Percentiles rank a stretch among this genome's conserved stretches.
Conservation (phyloP, 2,797 vertebrate genomes). For the Myotis vivesi region DNA sequence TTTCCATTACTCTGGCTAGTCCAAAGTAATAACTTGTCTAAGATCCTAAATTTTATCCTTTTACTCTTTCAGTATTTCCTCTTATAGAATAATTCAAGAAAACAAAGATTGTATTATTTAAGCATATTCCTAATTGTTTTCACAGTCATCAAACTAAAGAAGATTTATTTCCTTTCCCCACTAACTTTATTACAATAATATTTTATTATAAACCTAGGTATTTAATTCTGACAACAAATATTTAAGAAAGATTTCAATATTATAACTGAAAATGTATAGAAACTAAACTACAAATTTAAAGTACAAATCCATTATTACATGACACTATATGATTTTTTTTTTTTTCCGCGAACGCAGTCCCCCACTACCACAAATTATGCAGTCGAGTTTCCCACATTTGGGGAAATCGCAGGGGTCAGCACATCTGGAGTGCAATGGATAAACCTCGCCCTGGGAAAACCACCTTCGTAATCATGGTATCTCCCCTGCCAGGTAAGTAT, state of each 20-base stretch:
- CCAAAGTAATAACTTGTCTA: not conserved
- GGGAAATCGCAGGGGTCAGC: too few species aligned
- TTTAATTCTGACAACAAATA: conserved; percentile 51
- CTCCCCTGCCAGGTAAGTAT: too few species aligned
- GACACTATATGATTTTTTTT: not conserved
- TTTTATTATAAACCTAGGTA: conserved; percentile 20
- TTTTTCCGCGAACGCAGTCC: too few species aligned
- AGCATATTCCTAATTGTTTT: conserved; percentile 23
- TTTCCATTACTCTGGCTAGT: not conserved
- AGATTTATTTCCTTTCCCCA: not conserved
- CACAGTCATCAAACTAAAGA: conserved; percentile 26
- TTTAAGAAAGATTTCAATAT: not conserved
- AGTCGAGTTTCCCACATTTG: too few species aligned
- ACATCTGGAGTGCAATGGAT: too few species aligned
- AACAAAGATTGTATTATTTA: not conserved
- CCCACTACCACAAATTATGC: too few species aligned
- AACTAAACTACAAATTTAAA: conserved; percentile 8
- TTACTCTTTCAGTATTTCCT: not conserved
- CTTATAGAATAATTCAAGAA: conserved; percentile 15
- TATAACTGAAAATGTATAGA: conserved; percentile 11
- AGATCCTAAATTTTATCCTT: not conserved
- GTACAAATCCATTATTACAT: not conserved
- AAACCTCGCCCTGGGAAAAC: too few species aligned
- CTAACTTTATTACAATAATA: not conserved
- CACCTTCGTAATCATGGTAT: too few species aligned